Evolutionary conservation across 2,888 invertebrate species (phyloP), one percentile per base, ranked within the genome.

Genomic region (Liopterus haemorrhoidalis): DNA sequence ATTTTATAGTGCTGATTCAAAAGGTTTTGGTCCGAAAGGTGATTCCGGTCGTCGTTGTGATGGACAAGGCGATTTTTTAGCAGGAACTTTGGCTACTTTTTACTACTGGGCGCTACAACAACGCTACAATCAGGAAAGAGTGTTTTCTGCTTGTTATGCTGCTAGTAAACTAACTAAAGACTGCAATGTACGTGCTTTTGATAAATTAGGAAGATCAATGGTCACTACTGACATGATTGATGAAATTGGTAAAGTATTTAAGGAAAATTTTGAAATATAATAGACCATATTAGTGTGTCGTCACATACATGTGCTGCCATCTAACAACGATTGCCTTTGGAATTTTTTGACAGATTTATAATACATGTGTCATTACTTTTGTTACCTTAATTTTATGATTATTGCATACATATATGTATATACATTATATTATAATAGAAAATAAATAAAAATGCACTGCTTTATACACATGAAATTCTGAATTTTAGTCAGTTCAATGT

Each of bases 31-130:
- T 6, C 58, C 60, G 2, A 70, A 73, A 31, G 80, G 82, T 30
- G 95, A 96, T 1, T 89, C 91, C 14, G 82, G 85, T 0, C 75
- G 97, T 48, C 75, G 99, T 35, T 97, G 96, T 69, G 99, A 97
- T 4, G 99, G 99, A 1, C 99, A 99, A 69, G 99, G 99, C 0
- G 99, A 99, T 65, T 64, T 99, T 15, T 68, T 99, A 4, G 81
- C 89, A 32, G 99, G 99, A 4, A 75, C 88, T 1, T 69, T 93
- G 55, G 85, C 89, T 2, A 81, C 83, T 25, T 92, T 96, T 65
- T 75, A 85, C 53, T 76, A 80, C 63, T 97, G 96, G 96, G 79
- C 79, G 0, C 60, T 80, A 48, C 71, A 75, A 48, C 67, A 72
- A 5, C 67, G 70, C 20, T 15, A 56, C 49, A 43, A 49, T 31